phyloP scores from a whole-genome alignment of 92 coral and sea anemone genomes.

The Palythoa caribaeorum region DNA sequence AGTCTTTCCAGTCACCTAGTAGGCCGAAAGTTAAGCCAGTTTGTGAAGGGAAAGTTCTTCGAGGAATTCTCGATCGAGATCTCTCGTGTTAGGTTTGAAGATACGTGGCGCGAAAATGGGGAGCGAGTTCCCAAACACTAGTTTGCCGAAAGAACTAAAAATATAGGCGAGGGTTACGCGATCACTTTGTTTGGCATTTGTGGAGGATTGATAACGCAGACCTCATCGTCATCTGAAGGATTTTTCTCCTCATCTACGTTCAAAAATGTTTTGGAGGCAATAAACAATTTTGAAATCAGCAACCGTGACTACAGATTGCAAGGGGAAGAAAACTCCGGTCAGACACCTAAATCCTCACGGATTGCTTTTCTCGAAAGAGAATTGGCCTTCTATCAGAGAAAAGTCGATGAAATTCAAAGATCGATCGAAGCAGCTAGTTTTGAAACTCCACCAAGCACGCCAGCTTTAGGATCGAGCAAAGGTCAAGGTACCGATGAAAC shows the following conservation, averaged over 20 bases:
- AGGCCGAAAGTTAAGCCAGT: constrained; percentile 19
- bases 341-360: no score
- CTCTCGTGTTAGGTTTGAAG: constrained; percentile 5
- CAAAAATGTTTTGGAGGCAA: background rate
- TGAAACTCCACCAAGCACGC: background rate
- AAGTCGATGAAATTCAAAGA: background rate
- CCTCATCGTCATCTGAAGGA: constrained; percentile 3
- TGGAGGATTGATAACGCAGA: constrained; percentile 3
- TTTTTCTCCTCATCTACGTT: background rate
- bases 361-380: no score
- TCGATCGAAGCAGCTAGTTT: background rate
- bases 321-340: no score
- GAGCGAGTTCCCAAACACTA: constrained; percentile 10
- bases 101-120: constrained; percentile 51
- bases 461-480: background rate
- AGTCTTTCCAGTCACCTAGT: constrained; percentile 27
- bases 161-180: background rate
- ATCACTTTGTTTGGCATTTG: background rate
- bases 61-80: constrained; percentile 42
- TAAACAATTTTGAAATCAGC: no score
- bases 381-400: no score
- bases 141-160: background rate
- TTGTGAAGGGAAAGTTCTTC: constrained; percentile 38
- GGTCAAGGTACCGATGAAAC: no score
- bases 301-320: no score